These are phyloP conservation scores for Eptatretus burgeri DNA, from an alignment of 2,113 vertebrate species.

Conservation along the genomic window DNA sequence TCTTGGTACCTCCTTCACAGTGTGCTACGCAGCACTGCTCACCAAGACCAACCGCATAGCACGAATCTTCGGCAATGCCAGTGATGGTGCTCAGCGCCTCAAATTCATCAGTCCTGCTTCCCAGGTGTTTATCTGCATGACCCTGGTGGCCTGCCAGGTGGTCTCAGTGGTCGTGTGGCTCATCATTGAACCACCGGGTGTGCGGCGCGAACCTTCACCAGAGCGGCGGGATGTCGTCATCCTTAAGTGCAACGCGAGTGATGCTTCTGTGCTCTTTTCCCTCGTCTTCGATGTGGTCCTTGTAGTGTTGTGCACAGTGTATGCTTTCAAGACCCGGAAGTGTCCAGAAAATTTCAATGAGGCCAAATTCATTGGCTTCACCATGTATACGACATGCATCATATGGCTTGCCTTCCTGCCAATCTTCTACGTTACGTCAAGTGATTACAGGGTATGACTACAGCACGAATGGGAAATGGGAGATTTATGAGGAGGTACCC, in stretches of 20 bases:
- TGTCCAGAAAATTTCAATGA: constrained; percentile 97
- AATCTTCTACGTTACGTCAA: constrained; percentile 95
- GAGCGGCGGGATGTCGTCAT: constrained; percentile 66
- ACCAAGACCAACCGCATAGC: constrained; percentile 95
- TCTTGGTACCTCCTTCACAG: constrained; percentile 61
- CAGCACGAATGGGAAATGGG: too few relatives aligned
- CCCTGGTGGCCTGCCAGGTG: constrained; percentile 74
- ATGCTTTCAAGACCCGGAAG: constrained; percentile 93
- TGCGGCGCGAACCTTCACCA: constrained; percentile 52
- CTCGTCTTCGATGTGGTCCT: constrained; percentile 83
- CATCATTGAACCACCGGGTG: constrained; percentile 55
- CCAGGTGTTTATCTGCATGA: constrained; percentile 71
- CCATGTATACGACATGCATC: constrained; percentile 99
- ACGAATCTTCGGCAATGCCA: constrained; percentile 68
- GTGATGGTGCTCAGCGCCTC: constrained; percentile 58
- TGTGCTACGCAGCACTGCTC: constrained; percentile 79
- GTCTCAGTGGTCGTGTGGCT: constrained; percentile 69
- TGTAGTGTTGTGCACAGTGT: constrained; percentile 81
- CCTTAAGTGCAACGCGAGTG: constrained; percentile 68
- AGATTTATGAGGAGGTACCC: too few relatives aligned
- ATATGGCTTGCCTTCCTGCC: constrained; percentile 97
- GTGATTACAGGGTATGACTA: constrained; percentile 59
- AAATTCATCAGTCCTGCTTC: constrained; percentile 80
- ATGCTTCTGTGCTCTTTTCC: constrained; percentile 74
- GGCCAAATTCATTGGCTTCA: constrained; percentile 96